Evolutionary conservation across 2,113 vertebrate species (phyloP), one percentile per base, ranked within the genome.

Genomic region (Sinocyclocheilus grahami): DNA sequence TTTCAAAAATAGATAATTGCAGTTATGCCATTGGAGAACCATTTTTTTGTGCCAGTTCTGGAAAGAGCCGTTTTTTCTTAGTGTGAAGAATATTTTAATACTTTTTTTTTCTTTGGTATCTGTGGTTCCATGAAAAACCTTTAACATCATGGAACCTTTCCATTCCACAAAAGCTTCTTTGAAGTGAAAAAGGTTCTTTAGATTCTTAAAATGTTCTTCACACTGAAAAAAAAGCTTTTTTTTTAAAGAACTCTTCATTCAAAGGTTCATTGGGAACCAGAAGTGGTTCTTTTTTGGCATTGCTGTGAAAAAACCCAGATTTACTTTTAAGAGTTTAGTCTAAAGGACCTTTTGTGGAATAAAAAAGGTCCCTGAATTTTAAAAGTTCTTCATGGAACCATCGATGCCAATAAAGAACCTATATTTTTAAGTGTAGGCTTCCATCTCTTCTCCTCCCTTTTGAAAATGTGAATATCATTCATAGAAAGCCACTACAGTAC

Each of bases 401-500:
- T 62, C 0, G 58, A 62, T n/a, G 58, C 58, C 58, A 62, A 67
- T 67, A 5, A 30, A 30, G 27, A 30, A 67, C 63, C 42, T 14
- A 8, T n/a, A 75, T 75, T 75, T 48, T 75, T 46, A 75, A 75
- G 72, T 48, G 3, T 24, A 48, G 42, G 18, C 69, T 69, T 71
- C 75, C n/a, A 30, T 86, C 63, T 60, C 63, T 71, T 60, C 22
- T 16, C 67, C 33, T 27, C 12, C 33, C 14, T 42, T 42, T 53
- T 27, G 30, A 53, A 48, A 39, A 62, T 90, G 84, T 92, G 90
- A 91, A 86, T 91, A 88, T 92, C 92, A 93, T 93, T 91, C 90
- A 93, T 85, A 92, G 92, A 93, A 93, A 91, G 91, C 93, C 92
- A 94, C 89, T 86, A 88, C 91, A 89, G 90, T 91, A 86, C 91